Evolutionary conservation across 2,113 vertebrate genomes (phyloP), one percentile per base, ranked within the genome.

Genomic region (Ochotona princeps): DNA sequence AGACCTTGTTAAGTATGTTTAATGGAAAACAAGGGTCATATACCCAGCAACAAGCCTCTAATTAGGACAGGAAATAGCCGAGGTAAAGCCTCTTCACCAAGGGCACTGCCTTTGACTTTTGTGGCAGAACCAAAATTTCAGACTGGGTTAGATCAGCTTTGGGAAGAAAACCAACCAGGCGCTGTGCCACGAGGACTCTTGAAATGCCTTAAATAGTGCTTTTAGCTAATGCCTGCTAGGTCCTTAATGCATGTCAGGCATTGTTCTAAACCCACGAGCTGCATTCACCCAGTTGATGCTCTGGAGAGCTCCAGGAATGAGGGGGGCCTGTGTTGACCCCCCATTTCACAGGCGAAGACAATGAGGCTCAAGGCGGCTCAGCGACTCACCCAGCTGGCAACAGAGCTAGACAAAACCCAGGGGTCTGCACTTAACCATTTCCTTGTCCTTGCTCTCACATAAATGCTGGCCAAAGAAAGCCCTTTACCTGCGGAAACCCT

Each of bases 51-150:
- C 92, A 76, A 92, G 84, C 54, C 91, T 96, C 12, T 95, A 86
- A 92, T 95, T 92, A 90, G 75, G 94, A 92, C 67, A 83, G 94
- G 89, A 97, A 97, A 95, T 87, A 85, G 81, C 86, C 75, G 54
- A 35, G 25, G 90, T 89, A 67, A 75, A 93, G 47, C 25, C 28
- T 23, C 81, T 90, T 90, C 79, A 90, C 91, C 83, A 38, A 60
- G 85, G 93, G 60, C 95, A 94, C 61, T 67, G 79, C 92, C 66
- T 90, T 95, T 95, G 75, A 92, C 91, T 94, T 95, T 79, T 93
- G 94, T 69, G 91, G 89, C 47, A 86, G 28, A 69, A 93, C 47
- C 73, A 47, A 96, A 88, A 95, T 88, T 94, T 92, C 91, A 90
- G 78, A 87, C 79, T 3, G 32, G 63, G 66, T 97, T 83, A 92